phyloP scores from a whole-genome alignment of 2,797 vertebrate species.

The Semotilus atromaculatus region DNA sequence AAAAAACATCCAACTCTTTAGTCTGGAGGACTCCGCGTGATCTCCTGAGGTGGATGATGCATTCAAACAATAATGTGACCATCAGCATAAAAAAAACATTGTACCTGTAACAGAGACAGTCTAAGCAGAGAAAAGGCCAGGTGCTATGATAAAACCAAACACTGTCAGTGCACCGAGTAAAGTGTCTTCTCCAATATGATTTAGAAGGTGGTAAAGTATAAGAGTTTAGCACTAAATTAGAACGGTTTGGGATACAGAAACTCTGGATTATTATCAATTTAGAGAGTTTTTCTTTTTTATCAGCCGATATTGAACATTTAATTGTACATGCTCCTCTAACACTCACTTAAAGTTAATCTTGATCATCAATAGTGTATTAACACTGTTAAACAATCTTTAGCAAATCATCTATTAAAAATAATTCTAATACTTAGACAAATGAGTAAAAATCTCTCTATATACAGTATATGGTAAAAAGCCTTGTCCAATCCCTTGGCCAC shows the following conservation, averaged over 20 bases:
- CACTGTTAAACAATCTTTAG: neutral
- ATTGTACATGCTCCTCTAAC: neutral
- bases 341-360: neutral
- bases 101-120: slow-evolving; percentile 7
- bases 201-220: neutral
- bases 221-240: neutral
- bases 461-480: too few relatives aligned
- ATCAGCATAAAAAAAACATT: neutral
- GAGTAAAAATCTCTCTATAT: neutral
- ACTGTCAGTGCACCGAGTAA: neutral
- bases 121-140: neutral
- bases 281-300: neutral
- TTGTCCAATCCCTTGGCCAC: too few relatives aligned
- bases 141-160: neutral
- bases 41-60: slow-evolving; percentile 59
- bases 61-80: slow-evolving; percentile 54
- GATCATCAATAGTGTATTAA: neutral
- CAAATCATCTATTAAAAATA: neutral
- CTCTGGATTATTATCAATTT: neutral
- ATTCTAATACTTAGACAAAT: neutral
- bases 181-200: neutral
- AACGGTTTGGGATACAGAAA: neutral
- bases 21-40: slow-evolving; percentile 55
- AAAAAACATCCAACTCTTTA: slow-evolving; percentile 63
- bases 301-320: neutral